Base-by-base conservation (phyloP, 1,140 invertebrate species). In the Listronotus bonariensis region DNA sequence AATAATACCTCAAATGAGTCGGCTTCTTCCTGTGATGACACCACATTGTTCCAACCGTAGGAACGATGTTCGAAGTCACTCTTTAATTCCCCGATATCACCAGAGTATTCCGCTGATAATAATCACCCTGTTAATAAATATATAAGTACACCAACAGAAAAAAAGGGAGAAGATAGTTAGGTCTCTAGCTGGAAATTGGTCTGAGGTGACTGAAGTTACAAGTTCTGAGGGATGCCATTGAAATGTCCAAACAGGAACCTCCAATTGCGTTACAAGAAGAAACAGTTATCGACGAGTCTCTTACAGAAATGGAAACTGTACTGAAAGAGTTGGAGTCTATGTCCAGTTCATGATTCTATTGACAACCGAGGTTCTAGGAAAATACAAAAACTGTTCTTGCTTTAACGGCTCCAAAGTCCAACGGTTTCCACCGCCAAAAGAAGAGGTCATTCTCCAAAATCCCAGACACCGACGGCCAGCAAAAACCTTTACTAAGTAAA, bases 71-170 rank as follows among this genome's bases (percentile, higher is more conserved):
- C 4, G 77, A 79, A 59, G 77, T 79, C 1, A 78, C 77, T 11
- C 48, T 78, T n/a, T 10, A 76, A 73, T 53, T 76, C 75, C 0
- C 77, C 77, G 8, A 73, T 79, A 34, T 74, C 76, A 10, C 72
- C 76, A 12, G 71, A 72, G 32, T 68, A 72, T 42, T 58, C 64
- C 17, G n/a, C n/a, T n/a, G 70, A 72, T 43, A 69, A 66, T 34
- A 71, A 67, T 17, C 70, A 72, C 38, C 42, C 70, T 4, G 54
- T 73, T 26, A 75, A 76, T 58, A 79, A 78, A 61, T 78, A 74
- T 54, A 75, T 52, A 79, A 78, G 67, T 79, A 79, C 65, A 74
- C 70, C 15, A 79, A 79, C 68, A 68, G 74, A 42, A 77, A 76
- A 63, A 79, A 77, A 61, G 63, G 10, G 76, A 75, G 20, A 68